These are phyloP conservation scores for Ptyas mucosa DNA, from an alignment of 2,113 vertebrate genomes.

Conservation along the genomic window DNA sequence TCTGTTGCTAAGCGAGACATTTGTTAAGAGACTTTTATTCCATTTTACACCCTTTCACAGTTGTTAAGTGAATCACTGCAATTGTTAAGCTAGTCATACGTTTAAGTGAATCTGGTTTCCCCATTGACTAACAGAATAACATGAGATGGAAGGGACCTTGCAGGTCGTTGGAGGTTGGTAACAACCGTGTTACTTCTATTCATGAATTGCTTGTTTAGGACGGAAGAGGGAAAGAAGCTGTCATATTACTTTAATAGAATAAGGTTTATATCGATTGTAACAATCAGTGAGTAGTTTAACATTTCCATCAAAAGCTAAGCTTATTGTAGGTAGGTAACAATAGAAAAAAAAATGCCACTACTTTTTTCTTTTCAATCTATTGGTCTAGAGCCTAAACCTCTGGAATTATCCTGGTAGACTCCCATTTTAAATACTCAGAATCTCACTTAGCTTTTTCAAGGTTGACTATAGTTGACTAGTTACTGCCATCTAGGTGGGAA, in stretches of 20 bases:
- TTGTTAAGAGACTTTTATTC: neutral
- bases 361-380: neutral
- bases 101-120: neutral
- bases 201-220: neutral
- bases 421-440: neutral
- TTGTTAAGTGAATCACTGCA: neutral
- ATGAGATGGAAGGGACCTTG: neutral
- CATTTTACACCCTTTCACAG: neutral
- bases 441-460: neutral
- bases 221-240: neutral
- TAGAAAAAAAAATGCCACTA: neutral
- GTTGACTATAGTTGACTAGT: neutral
- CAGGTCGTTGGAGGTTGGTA: neutral
- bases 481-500: neutral
- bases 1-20: neutral
- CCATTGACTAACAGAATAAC: neutral
- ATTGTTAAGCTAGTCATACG: neutral
- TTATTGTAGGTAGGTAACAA: neutral
- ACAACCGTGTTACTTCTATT: neutral
- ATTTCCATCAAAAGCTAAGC: neutral
- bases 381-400: neutral
- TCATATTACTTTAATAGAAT: neutral
- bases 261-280: neutral
- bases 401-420: neutral
- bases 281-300: neutral